phyloP scores from a whole-genome alignment of 2,113 vertebrate genomes.

The Spheniscus mendiculus region DNA sequence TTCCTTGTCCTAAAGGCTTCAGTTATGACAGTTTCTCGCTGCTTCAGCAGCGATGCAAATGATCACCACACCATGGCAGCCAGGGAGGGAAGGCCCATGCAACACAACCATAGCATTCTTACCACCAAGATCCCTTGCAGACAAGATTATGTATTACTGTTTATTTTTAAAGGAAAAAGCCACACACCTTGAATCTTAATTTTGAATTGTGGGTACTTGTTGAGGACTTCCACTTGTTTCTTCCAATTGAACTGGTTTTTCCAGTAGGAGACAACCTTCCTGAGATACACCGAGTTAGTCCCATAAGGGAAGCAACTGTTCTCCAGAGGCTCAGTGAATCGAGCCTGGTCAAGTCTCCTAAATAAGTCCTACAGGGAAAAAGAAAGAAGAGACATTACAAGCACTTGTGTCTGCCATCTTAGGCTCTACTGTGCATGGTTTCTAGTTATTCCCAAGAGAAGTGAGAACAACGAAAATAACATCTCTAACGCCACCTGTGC shows the following conservation, averaged over 20 bases:
- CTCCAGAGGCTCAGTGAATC: slow-evolving; percentile 71
- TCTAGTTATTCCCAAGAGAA: not conserved
- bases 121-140: not conserved
- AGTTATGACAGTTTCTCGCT: not conserved
- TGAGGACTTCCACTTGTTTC: slow-evolving; percentile 79
- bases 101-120: not conserved
- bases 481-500: not conserved
- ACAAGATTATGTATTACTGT: not conserved
- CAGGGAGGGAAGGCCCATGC: not conserved
- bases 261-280: slow-evolving; percentile 78
- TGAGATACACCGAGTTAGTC: slow-evolving; percentile 67
- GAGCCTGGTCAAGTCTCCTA: slow-evolving; percentile 71
- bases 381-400: not conserved
- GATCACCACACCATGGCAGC: not conserved
- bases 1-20: slow-evolving; percentile 3
- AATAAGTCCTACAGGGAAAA: slow-evolving; percentile 70
- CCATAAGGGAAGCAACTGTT: slow-evolving; percentile 77
- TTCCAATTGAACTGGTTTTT: slow-evolving; percentile 77
- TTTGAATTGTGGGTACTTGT: slow-evolving; percentile 81
- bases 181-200: slow-evolving; percentile 81
- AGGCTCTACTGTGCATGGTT: not conserved
- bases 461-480: not conserved
- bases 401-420: not conserved
- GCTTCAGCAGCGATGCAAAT: not conserved
- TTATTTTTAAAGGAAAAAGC: not conserved